phyloP scores from a whole-genome alignment of 2,888 invertebrate species.

The Erebia ligea region DNA sequence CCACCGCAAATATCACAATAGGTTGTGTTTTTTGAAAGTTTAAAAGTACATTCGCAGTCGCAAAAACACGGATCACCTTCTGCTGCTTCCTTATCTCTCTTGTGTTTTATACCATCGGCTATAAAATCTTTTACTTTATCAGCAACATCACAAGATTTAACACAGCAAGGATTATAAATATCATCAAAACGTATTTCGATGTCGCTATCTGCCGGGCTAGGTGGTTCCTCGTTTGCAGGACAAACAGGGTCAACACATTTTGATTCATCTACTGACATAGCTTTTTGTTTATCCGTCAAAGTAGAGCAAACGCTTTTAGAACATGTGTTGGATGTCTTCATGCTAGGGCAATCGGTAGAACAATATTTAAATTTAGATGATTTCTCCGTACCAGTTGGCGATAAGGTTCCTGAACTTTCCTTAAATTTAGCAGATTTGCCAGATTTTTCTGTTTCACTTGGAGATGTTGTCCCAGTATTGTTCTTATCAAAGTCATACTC shows the following conservation, averaged over 20 bases:
- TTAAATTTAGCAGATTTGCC: constrained; percentile 50
- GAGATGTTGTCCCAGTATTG: constrained; percentile 42
- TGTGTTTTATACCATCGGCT: constrained; percentile 53
- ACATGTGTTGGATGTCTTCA: constrained; percentile 54
- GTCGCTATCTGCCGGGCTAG: constrained; percentile 73
- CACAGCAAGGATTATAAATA: constrained; percentile 68
- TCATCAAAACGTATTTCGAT: constrained; percentile 61
- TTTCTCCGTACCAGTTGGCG: constrained; percentile 41
- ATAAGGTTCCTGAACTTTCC: constrained; percentile 49
- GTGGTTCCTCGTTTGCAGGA: constrained; percentile 46
- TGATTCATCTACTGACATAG: constrained; percentile 40
- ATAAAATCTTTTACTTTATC: constrained; percentile 71
- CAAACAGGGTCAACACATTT: constrained; percentile 55
- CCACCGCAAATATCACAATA: constrained; percentile 75
- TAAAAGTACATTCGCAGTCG: constrained; percentile 71
- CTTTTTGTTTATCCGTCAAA: constrained; percentile 34
- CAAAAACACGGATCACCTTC: constrained; percentile 67
- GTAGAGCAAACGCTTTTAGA: constrained; percentile 60
- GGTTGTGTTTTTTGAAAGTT: constrained; percentile 67
- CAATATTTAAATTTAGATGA: constrained; percentile 58
- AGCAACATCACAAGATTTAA: constrained; percentile 66
- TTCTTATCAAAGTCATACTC: constrained; percentile 60
- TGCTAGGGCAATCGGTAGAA: constrained; percentile 59
- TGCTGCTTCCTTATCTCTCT: constrained; percentile 46
- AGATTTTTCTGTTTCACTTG: constrained; percentile 38